Evolutionary conservation across 2,888 invertebrate species (phyloP), one percentile per base, ranked within the genome.

Genomic region (Sericinus montela): DNA sequence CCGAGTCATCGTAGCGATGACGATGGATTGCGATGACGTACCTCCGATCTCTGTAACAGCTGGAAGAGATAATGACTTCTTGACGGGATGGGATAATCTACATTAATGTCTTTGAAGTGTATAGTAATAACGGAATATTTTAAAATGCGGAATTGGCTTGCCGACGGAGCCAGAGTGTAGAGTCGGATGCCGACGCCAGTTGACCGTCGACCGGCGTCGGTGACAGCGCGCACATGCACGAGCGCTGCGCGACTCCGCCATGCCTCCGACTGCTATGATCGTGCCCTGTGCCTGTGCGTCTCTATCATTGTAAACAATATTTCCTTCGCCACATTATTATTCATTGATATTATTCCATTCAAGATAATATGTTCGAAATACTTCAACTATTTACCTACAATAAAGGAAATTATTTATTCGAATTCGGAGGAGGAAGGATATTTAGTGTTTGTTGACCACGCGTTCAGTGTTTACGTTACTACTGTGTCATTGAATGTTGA

Each of bases 251-350:
- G 69, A 73, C 69, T 65, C 74, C 80, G 75, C 67, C 78, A 88
- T 88, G 88, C 88, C 88, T 75, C 88, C 88, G 62, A 87, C 87
- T 57, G 83, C 88, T 63, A 87, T 86, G 83, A 80, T 88, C 72
- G 87, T 88, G 74, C 86, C 83, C 72, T 88, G 87, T 87, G 78
- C 83, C 72, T 88, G 88, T 87, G 78, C 82, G 88, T 88, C 69
- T 67, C 55, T 54, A 60, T 58, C 49, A 51, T 60, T 61, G 60
- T 70, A 65, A 67, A 62, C 60, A 61, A 57, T 56, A 48, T 55
- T 58, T 52, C 34, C 35, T 52, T 45, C 43, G 45, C 13, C 35
- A 36, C 29, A 30, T 23, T 25, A 23, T 30, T 19, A 6, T 2
- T 32, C 11, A 19, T 3, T 19, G 5, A 19, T 19, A 19, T 19